These are phyloP conservation scores for Ellobius talpinus DNA, from an alignment of 2,113 vertebrate species.

Conservation along the genomic window DNA sequence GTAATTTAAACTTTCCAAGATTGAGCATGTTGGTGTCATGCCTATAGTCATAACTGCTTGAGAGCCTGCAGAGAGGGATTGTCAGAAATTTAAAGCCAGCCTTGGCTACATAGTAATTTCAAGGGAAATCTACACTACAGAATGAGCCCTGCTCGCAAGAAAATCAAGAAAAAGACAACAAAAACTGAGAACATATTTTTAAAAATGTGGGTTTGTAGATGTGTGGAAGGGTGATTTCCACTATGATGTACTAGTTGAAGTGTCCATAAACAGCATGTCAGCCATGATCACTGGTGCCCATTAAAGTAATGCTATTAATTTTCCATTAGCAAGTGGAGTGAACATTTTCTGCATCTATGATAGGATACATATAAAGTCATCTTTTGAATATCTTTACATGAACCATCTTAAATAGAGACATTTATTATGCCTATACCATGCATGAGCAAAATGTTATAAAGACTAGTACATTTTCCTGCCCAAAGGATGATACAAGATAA, in stretches of 20 bases:
- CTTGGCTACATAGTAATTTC: neutral
- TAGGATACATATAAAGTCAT: neutral
- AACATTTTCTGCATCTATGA: neutral
- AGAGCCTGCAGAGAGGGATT: neutral
- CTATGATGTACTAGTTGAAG: neutral
- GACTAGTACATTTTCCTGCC: neutral
- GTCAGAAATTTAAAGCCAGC: neutral
- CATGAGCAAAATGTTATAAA: neutral
- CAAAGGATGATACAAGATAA: constrained; percentile 24
- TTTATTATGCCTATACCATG: neutral
- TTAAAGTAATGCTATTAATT: neutral
- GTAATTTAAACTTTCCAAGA: constrained; percentile 16
- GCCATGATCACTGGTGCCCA: too few relatives aligned
- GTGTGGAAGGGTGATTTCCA: neutral
- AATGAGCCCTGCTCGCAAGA: too few relatives aligned
- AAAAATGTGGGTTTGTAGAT: neutral
- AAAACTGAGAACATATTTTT: neutral
- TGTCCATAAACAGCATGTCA: neutral
- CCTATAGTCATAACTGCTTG: neutral
- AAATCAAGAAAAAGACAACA: neutral
- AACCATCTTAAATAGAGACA: neutral
- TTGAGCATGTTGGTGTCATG: neutral
- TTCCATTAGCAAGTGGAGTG: neutral
- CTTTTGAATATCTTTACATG: neutral
- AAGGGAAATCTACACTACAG: neutral